Conservation (phyloP, 1,140 invertebrate species). For the Metaphire vulgaris region DNA sequence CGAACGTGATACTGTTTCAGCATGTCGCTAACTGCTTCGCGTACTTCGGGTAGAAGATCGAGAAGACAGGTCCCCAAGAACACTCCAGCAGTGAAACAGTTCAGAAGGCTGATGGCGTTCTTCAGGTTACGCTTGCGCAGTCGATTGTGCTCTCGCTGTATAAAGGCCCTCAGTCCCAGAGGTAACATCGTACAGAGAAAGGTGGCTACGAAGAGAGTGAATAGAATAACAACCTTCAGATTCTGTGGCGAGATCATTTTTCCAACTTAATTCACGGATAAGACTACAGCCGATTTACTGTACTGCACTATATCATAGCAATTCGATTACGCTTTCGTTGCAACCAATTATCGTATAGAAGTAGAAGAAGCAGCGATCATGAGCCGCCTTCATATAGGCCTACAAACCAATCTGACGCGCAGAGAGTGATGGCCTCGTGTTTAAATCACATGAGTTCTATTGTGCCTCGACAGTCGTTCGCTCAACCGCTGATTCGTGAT, state of each 20-base stretch:
- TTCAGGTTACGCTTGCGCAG: not conserved
- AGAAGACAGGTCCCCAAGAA: conserved; percentile 52
- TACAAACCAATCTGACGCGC: too few relatives aligned
- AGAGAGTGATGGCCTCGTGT: too few relatives aligned
- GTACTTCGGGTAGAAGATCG: conserved; percentile 45
- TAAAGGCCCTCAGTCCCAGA: not conserved
- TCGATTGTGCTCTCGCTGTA: not conserved
- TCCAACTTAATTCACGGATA: too few relatives aligned
- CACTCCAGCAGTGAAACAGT: conserved; percentile 50
- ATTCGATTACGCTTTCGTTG: too few relatives aligned
- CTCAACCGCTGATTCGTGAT: too few relatives aligned
- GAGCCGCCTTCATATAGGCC: too few relatives aligned
- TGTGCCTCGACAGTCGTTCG: too few relatives aligned
- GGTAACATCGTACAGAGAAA: not conserved
- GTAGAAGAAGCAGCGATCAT: too few relatives aligned
- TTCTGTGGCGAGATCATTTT: not conserved
- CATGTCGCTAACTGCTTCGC: conserved; percentile 33
- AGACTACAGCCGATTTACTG: too few relatives aligned
- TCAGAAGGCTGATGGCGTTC: conserved; percentile 34
- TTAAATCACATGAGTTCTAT: too few relatives aligned
- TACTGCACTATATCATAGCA: too few relatives aligned
- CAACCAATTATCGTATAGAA: too few relatives aligned
- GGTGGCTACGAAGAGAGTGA: not conserved
- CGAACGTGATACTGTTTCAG: not conserved
- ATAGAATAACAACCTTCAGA: not conserved